Conservation (phyloP, 2,113 vertebrate genomes). For the Coryphaenoides rupestris region DNA sequence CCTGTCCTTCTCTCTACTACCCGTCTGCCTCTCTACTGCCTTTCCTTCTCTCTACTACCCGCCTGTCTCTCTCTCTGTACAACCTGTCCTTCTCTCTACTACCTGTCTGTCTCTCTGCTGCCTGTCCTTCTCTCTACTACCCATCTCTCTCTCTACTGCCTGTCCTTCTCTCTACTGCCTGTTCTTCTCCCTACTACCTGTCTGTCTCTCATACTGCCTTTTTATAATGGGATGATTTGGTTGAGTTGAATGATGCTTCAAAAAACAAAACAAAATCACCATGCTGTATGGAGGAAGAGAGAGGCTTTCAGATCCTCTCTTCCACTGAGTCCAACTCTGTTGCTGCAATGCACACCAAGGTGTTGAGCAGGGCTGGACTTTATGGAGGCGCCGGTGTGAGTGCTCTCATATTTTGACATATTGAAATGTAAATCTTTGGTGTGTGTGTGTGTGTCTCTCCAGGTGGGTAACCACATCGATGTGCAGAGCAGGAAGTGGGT, state of each 20-base stretch:
- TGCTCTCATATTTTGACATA: too few species aligned
- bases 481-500: slow-evolving; percentile 94
- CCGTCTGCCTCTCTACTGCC: background rate
- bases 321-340: too few species aligned
- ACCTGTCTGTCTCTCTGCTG: slow-evolving; percentile 2
- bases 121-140: background rate
- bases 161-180: slow-evolving; percentile 8
- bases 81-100: background rate
- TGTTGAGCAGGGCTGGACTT: too few species aligned
- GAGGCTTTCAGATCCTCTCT: too few species aligned
- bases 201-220: background rate
- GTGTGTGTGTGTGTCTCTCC: slow-evolving; percentile 9
- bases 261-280: too few species aligned
- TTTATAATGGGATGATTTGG: too few species aligned
- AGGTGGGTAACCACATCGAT: slow-evolving; percentile 98
- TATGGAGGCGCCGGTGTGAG: too few species aligned
- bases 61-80: background rate
- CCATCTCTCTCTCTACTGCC: background rate
- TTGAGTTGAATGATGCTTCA: too few species aligned
- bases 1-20: slow-evolving; percentile 8
- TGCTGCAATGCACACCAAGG: too few species aligned
- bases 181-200: background rate
- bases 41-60: background rate
- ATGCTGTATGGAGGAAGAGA: too few species aligned
- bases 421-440: too few species aligned